phyloP scores from a whole-genome alignment of 2,888 invertebrate species.

The Xestia sexstrigata region DNA sequence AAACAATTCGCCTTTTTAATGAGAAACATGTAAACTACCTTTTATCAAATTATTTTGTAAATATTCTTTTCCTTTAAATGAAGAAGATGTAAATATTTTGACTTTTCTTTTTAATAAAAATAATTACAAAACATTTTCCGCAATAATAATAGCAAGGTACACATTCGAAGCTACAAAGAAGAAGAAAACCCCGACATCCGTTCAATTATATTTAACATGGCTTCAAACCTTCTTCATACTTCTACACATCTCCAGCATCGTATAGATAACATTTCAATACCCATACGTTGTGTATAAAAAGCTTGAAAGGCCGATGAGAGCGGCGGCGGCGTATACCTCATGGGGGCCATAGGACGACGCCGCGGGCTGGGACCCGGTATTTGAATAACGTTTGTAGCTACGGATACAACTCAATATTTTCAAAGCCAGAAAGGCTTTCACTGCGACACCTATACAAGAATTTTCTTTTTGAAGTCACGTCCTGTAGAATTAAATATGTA shows the following conservation, averaged over 20 bases:
- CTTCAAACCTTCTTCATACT: slow-evolving; percentile 6
- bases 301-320: slow-evolving; percentile 47
- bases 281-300: slow-evolving; percentile 36
- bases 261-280: slow-evolving; percentile 40
- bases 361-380: slow-evolving; percentile 43
- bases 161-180: background rate
- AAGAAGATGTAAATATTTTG: background rate
- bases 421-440: slow-evolving; percentile 49
- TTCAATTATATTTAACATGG: background rate
- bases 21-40: background rate
- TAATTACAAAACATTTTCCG: too few species aligned
- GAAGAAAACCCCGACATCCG: background rate
- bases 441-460: slow-evolving; percentile 48
- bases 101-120: background rate
- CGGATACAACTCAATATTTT: slow-evolving; percentile 55
- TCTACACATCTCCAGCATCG: background rate
- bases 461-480: slow-evolving; percentile 28
- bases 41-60: background rate
- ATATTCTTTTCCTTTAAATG: too few species aligned
- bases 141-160: background rate
- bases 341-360: slow-evolving; percentile 44
- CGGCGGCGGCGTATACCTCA: slow-evolving; percentile 21
- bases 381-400: slow-evolving; percentile 56
- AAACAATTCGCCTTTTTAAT: background rate
- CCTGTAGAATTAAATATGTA: slow-evolving; percentile 31